Evolutionary conservation across 2,797 vertebrate species (phyloP), one percentile per base, ranked within the genome.

Genomic region (Spinus pinus): DNA sequence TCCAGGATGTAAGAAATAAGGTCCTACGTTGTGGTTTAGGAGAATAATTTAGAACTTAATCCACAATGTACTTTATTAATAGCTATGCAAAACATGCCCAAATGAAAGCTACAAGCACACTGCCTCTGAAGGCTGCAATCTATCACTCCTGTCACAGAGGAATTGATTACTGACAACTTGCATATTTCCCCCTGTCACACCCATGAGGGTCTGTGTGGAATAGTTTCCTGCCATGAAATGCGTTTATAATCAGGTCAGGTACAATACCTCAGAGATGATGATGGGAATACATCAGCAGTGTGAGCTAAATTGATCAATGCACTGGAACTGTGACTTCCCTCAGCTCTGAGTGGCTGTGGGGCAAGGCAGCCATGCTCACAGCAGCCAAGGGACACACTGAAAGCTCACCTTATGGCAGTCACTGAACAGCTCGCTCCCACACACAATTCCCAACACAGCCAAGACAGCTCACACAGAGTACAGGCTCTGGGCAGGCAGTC

Each of bases 361-460:
- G n/a, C 33, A 33, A 9, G 4, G 24, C 30, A 73, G 64, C 15
- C 22, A 7, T 0, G 1, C 7, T 41, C 37, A 25, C 7, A 35
- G n/a, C 47, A 85, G 44, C 23, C 25, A 20, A 14, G 39, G 44
- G 20, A 27, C 66, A n/a, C 6, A 0, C 10, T 1, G 6, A 10
- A 17, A 69, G 27, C 6, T 50, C 3, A 2, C 28, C 27, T 15
- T 2, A 0, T 1, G 35, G 41, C 28, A 18, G 54, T 44, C n/a
- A 44, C 7, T 1, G 0, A 7, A 10, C 28, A 23, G 4, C 19
- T 11, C 3, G 0, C 10, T 86, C 22, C 21, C 58, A 67, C 28
- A 16, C 0, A 0, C 44, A 23, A 0, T 3, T 57, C 44, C 31
- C 11, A 22, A 4, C 14, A 27, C 3, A 25, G 4, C 30, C 0